Evolutionary conservation across 2,797 vertebrate genomes (phyloP).

Genomic region (Neomorphus geoffroyi): DNA sequence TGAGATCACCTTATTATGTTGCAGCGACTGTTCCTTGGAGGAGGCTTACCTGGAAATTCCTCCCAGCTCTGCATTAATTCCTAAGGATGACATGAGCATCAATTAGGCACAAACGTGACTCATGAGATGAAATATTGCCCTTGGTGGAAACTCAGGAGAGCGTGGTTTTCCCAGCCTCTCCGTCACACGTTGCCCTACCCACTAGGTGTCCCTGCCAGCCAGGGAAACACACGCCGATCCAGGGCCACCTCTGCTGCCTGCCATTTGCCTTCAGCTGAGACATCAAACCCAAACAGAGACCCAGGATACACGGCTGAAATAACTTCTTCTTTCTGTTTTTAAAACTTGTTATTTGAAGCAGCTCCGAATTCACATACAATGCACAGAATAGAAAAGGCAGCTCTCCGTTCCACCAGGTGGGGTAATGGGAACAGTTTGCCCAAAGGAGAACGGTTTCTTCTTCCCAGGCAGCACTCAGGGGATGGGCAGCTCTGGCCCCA

Average conservation of each 20-base stretch:
- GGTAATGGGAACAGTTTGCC: neutral
- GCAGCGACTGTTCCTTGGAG: neutral
- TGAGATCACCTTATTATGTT: neutral
- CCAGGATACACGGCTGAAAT: slow-evolving; percentile 12
- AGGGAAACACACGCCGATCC: neutral
- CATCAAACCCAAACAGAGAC: neutral
- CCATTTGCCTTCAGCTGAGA: neutral
- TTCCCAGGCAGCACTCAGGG: fast-evolving
- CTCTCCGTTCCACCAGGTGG: fast-evolving
- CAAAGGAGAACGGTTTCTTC: neutral
- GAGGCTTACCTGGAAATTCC: neutral
- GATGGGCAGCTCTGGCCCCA: neutral
- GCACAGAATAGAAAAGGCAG: neutral
- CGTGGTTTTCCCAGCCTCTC: neutral
- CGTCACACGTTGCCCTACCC: slow-evolving; percentile 38
- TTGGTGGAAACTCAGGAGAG: neutral
- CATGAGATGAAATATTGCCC: neutral
- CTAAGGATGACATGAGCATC: neutral
- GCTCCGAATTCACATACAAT: neutral
- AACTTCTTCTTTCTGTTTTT: neutral
- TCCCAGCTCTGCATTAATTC: neutral
- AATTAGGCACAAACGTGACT: neutral
- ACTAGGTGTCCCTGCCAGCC: slow-evolving; percentile 75
- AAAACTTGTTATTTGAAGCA: neutral
- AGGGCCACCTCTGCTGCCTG: neutral